Evolutionary conservation across 1,140 invertebrate species (phyloP).

Genomic region (Protaetia brevitarsis): DNA sequence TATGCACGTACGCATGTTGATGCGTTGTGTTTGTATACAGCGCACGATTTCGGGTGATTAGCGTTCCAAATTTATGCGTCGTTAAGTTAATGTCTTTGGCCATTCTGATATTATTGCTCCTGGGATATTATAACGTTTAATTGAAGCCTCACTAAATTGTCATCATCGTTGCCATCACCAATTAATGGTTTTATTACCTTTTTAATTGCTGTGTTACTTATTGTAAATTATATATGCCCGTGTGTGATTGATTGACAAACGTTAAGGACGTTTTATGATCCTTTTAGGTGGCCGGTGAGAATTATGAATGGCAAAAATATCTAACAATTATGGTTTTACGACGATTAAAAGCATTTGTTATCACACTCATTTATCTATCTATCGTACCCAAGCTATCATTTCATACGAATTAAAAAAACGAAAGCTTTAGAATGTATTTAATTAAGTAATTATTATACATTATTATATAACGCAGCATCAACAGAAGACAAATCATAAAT

Average conservation of each 20-base stretch:
- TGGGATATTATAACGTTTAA: neutral
- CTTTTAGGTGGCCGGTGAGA: neutral
- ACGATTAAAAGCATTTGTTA: no score
- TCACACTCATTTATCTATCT: no score
- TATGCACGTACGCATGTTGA: neutral
- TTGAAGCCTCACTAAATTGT: constrained; percentile 7
- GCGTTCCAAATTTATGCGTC: constrained; percentile 2
- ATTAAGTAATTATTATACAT: no score
- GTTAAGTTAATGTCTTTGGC: constrained; percentile 12
- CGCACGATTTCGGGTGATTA: neutral
- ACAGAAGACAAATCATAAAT: no score
- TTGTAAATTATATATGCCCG: constrained; percentile 20
- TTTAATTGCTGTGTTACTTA: constrained; percentile 10
- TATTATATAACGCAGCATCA: no score
- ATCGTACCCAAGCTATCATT: no score
- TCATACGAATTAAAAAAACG: no score
- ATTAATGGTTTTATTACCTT: constrained; percentile 9
- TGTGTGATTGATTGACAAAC: constrained; percentile 10
- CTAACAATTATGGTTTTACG: neutral
- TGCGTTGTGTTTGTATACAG: neutral
- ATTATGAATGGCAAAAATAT: neutral
- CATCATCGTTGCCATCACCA: neutral
- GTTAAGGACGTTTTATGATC: neutral
- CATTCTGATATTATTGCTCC: constrained; percentile 9
- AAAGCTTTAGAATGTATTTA: no score